Percentiles rank a stretch among this genome's conserved stretches.
These are phyloP conservation scores for Clarias gariepinus DNA, from an alignment of 2,113 vertebrate species.

Conservation along the genomic window DNA sequence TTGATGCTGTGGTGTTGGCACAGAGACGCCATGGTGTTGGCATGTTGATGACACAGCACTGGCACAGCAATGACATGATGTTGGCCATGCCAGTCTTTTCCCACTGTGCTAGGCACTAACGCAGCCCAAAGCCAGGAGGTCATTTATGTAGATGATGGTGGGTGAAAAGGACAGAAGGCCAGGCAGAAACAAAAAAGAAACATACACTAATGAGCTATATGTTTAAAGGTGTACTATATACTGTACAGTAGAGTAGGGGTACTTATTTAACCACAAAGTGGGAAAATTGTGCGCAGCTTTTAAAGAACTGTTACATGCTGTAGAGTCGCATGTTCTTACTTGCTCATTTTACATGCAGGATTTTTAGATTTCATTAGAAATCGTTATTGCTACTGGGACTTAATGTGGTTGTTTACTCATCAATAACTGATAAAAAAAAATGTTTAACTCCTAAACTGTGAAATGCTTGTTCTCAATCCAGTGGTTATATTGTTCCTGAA, in stretches of 20 bases:
- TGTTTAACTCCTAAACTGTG: too few species aligned
- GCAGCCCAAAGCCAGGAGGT: constrained; percentile 31
- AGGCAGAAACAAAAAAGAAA: constrained; percentile 19
- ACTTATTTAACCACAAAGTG: not conserved
- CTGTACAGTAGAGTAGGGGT: not conserved
- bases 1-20: constrained; percentile 24
- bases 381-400: not conserved
- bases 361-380: not conserved
- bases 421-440: too few species aligned
- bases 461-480: not conserved
- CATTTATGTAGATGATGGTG: constrained; percentile 36
- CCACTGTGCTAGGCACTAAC: constrained; percentile 19
- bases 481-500: not conserved
- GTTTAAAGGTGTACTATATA: not conserved
- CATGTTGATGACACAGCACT: constrained; percentile 27
- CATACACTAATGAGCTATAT: not conserved
- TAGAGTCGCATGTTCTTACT: not conserved
- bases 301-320: not conserved
- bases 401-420: not conserved
- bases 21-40: not conserved
- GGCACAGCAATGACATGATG: constrained; percentile 30
- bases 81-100: constrained; percentile 29
- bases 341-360: not conserved
- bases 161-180: constrained; percentile 26
- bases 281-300: not conserved